Base-by-base conservation (phyloP, 2,113 vertebrate species). In the Boleophthalmus pectinirostris region DNA sequence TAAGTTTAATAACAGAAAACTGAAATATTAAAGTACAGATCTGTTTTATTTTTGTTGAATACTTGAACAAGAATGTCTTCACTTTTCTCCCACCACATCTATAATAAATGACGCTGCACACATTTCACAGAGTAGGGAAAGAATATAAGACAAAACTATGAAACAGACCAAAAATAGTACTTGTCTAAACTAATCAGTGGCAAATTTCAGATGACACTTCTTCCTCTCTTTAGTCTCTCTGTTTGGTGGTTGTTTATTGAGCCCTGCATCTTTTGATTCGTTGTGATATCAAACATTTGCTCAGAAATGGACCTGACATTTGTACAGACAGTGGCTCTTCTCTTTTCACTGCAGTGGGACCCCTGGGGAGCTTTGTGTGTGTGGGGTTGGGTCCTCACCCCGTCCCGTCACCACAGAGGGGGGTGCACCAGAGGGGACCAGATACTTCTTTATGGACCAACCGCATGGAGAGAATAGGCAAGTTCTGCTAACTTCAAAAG, bases 401-500 rank as follows among this genome's bases (percentile, higher is more conserved):
- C 84, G 86, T 70, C 83, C 54, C 3, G 35, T 87, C 58, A 57
- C 87, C 87, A 57, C 65, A 63, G 58, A 5, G 15, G 18, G 69
- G 66, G 80, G 1, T 81, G 58, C 13, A 73, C 75, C 73, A 58
- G 35, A 75, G 69, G 79, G 76, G 75, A 74, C 16, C 13, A 24
- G 35, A 23, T 35, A 79, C 65, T 16, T 69, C 82, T 64, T 72
- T 79, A 56, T 79, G 85, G 85, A 35, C 84, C 71, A 87, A 82
- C 87, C 73, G 79, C 65, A 77, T 86, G 74, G 89, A 89, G 80
- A 87, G 79, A 79, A 70, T 70, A 78, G 75, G 49, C 87, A 72
- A 77, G 83, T 91, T 72, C 61, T 15, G 12, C 57, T 74, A n/a
- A 70, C 78, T 53, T 56, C 75, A 23, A 69, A 77, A 53, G 85